Evolutionary conservation across 2,113 vertebrate genomes (phyloP), one percentile per base, ranked within the genome.

Genomic region (Notothenia coriiceps): DNA sequence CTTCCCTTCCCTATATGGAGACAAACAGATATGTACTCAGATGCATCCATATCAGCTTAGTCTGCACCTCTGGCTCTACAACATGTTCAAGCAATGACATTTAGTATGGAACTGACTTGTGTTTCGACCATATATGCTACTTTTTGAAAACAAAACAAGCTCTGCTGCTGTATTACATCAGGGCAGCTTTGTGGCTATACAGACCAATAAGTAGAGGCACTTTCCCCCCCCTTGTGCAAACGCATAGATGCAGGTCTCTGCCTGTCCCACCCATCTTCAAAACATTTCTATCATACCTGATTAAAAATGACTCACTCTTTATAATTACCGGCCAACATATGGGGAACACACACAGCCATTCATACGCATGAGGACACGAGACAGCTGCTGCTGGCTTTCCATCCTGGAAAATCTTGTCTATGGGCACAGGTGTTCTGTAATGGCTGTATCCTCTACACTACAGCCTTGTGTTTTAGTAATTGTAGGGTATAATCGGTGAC

Each of bases 331-430:
- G 65, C 46, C 29, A 63, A 54, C 86, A 76, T 50, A 20, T 69
- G 80, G 59, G 14, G 59, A 84, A 86, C 80, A 83, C 83, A 88
- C 72, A 84, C 69, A 77, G 35, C 51, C 77, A 52, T 64, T 74
- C 59, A 65, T 55, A 61, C 18, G 51, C 47, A n/a, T 33, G 60
- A 47, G 18, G 33, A 61, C 52, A 82, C 22, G 4, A 47, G 52
- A 82, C 89, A 87, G 80, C 87, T 91, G 92, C 78, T 89, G 86
- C 51, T 66, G 47, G 54, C 73, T 83, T 82, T 79, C n/a, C 29
- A 71, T 83, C 66, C 13, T 5, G 56, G 65, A 67, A 40, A 29
- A 60, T 69, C 55, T 71, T 62, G 72, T 59, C 64, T 65, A 18
- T 49, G 43, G 44, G 66, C 47, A 50, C 84, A 87, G 84, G 86